Evolutionary conservation across 2,888 invertebrate species (phyloP).

Genomic region (Thera obeliscata): DNA sequence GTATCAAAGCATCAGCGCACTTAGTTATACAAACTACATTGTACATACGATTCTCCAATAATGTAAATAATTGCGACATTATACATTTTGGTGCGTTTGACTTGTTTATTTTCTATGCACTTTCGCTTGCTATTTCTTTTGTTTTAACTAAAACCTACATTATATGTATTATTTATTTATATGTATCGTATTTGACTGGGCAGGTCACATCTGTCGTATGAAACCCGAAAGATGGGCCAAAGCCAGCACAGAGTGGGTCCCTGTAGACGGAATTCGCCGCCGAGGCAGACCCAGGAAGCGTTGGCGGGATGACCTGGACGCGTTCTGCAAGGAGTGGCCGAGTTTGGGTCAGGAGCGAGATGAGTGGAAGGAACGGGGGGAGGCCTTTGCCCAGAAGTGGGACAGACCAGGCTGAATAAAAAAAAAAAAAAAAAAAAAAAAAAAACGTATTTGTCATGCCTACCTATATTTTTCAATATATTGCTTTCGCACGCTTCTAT

Average conservation of each 20-base stretch:
- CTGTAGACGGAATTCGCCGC: too few relatives aligned
- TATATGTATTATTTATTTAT: background rate
- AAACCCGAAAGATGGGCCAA: too few relatives aligned
- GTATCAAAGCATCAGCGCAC: slow-evolving; percentile 5
- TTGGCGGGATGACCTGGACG: too few relatives aligned
- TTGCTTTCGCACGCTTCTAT: slow-evolving; percentile 31
- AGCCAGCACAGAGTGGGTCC: too few relatives aligned
- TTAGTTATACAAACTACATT: background rate
- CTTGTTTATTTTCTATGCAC: slow-evolving; percentile 5
- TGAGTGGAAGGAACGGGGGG: too few relatives aligned
- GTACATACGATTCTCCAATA: background rate
- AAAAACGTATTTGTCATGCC: background rate
- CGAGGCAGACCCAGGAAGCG: too few relatives aligned
- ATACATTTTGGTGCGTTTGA: background rate
- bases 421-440: background rate
- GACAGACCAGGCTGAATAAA: too few relatives aligned
- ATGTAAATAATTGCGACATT: slow-evolving; percentile 9
- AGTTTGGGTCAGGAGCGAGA: too few relatives aligned
- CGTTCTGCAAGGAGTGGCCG: too few relatives aligned
- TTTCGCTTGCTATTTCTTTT: slow-evolving; percentile 15
- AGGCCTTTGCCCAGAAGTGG: too few relatives aligned
- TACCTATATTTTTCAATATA: background rate
- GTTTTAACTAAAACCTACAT: background rate
- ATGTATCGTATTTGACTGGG: background rate
- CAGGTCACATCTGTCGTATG: too few relatives aligned